Percentiles rank a stretch among this genome's conserved stretches.
phyloP scores from a whole-genome alignment of 2,888 invertebrate genomes.

The Perizoma flavofasciatum region DNA sequence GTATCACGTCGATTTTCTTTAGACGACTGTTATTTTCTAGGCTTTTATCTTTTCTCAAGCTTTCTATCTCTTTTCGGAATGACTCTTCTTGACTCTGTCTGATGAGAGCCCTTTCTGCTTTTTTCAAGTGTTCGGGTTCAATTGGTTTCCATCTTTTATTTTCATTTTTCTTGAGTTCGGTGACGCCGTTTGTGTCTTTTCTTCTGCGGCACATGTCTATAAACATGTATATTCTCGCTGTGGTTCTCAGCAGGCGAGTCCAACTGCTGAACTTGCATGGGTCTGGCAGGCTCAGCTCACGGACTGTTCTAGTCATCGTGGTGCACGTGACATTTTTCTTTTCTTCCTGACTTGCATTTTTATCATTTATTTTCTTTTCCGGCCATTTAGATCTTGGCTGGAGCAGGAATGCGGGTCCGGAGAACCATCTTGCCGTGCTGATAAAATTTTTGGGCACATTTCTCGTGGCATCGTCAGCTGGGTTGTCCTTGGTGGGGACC shows the following conservation, averaged over 20 bases:
- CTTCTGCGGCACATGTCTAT: no score
- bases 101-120: no score
- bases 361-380: not conserved
- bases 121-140: no score
- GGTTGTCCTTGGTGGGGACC: conserved; percentile 30
- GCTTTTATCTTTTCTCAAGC: no score
- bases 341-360: not conserved
- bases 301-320: not conserved
- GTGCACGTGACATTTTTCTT: not conserved
- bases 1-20: no score
- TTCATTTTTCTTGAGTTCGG: no score
- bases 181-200: no score
- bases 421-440: conserved; percentile 3
- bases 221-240: no score
- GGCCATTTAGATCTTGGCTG: not conserved
- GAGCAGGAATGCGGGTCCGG: conserved; percentile 6
- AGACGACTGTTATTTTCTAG: no score
- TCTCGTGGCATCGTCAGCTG: conserved; percentile 32
- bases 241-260: not conserved
- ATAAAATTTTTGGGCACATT: not conserved
- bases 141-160: no score
- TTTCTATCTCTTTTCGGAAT: no score
- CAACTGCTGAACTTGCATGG: not conserved
- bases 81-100: no score
- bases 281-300: not conserved